Evolutionary conservation across 1,140 invertebrate species (phyloP), one percentile per base, ranked within the genome.

Genomic region (Gryllus bimaculatus): DNA sequence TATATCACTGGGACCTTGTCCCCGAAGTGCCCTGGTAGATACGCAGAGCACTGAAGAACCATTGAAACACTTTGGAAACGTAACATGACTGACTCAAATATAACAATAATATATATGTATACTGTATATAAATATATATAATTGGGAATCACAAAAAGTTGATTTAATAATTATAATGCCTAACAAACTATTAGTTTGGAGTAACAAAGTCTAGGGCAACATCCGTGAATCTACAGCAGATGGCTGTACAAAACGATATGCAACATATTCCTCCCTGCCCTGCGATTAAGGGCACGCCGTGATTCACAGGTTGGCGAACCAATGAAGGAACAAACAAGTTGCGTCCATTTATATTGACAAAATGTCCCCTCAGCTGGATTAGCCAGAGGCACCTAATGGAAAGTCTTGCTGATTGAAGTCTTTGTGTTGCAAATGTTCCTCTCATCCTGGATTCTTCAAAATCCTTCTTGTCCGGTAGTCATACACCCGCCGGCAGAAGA

Each of bases 401-500:
- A 39, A 39, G 26, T 39, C 26, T 39, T 39, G 26, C 5, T 39
- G 26, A 39, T 39, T 39, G 26, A 39, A 39, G 26, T 39, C 26
- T 39, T 2, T 39, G 26, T 39, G 26, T 39, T 39, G 26, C 26
- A 39, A 39, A 39, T 39, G 26, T 39, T 39, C 26, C 26, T 78
- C 47, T 79, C 79, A 79, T 15, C 79, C 79, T 10, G 79, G 79
- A 66, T 79, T 79, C 20, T 79, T 79, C 47, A 79, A 82, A 79
- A 90, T 86, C 73, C 89, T 82, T 81, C 88, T 89, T 80, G 95
- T 92, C 79, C 96, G 90, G 87, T 96, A 98, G 86, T 98, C 97
- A 87, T 98, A 98, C 49, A 98, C 95, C 82, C 94, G 92, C 20
- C 95, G 91, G 87, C 96, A 98, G 87, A 97, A 95, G 83, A 98